Base-by-base conservation (phyloP, 2,888 invertebrate species). In the Thyatira batis region DNA sequence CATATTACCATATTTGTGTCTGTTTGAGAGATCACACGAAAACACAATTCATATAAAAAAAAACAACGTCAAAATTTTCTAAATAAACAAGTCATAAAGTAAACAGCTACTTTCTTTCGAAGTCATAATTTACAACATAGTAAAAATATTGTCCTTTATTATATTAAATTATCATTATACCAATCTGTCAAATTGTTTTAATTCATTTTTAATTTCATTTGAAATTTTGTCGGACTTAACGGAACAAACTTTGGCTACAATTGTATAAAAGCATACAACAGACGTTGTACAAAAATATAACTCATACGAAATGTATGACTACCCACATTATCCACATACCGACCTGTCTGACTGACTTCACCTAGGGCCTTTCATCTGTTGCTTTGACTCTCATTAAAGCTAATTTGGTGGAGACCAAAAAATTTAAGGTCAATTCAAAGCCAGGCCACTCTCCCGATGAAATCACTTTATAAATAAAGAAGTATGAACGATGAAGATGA, bases 161-260 rank as follows among this genome's bases (percentile, higher is more conserved):
- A 69, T 67, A 71, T 67, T 66, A 69, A 67, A 73, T 66, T 63
- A 56, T 58, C 53, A 58, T 57, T 63, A 13, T 17, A 33, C 13
- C 33, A 33, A 33, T 67, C 70, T 64, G 80, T 83, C 80, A 80
- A 80, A 69, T 77, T 67, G 71, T 77, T 75, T 80, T 78, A 84
- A 78, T 91, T 91, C 88, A 91, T 91, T 87, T 72, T 68, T 77
- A 73, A 87, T 85, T 87, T 85, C 82, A 87, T 86, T 68, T 71
- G 64, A 68, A 71, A 73, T 77, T 77, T 82, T 74, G 83, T 82
- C 80, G 69, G 73, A 72, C 72, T 69, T 71, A 74, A 69, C 62
- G 74, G 73, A 63, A 69, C 85, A 73, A 63, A 69, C 85, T 84
- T 85, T 85, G 87, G 86, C 76, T 74, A 69, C 67, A 60, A 63